Evolutionary conservation across 2,113 vertebrate species (phyloP).

Genomic region (Nerophis lumbriciformis): DNA sequence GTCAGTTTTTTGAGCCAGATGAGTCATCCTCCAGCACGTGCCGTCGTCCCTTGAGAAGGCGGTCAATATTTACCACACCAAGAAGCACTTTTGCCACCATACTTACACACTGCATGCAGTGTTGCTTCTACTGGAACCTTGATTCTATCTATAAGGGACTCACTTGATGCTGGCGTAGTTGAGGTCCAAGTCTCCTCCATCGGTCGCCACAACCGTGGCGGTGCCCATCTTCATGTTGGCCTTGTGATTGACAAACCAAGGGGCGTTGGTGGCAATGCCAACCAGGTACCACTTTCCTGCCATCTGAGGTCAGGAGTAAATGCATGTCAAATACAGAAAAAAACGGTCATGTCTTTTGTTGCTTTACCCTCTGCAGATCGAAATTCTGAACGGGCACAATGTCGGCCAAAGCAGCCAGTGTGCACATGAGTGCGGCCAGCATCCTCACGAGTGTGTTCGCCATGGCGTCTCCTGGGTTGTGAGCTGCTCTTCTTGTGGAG

Average conservation of each 20-base stretch:
- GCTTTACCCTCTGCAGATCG: constrained; percentile 70
- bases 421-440: constrained; percentile 48
- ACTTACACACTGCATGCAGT: no score
- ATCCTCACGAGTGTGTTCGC: constrained; percentile 37
- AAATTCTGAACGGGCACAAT: constrained; percentile 65
- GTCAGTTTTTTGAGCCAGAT: constrained; percentile 69
- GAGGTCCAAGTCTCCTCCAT: constrained; percentile 70
- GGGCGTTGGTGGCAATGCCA: constrained; percentile 74
- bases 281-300: constrained; percentile 79
- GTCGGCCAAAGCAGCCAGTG: constrained; percentile 19
- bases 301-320: constrained; percentile 62
- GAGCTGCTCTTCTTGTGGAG: constrained; percentile 1
- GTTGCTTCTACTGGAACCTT: no score
- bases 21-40: constrained; percentile 70
- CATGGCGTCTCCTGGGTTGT: constrained; percentile 35
- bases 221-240: constrained; percentile 73
- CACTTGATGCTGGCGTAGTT: constrained; percentile 51
- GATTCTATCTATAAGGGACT: constrained; percentile 2
- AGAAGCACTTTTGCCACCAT: no score
- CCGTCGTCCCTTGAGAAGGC: constrained; percentile 56
- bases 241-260: constrained; percentile 73
- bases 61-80: neutral
- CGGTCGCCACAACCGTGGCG: constrained; percentile 40
- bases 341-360: neutral
- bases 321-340: no score